phyloP scores from a whole-genome alignment of 1,140 invertebrate genomes.

The Diorhabda elongata region DNA sequence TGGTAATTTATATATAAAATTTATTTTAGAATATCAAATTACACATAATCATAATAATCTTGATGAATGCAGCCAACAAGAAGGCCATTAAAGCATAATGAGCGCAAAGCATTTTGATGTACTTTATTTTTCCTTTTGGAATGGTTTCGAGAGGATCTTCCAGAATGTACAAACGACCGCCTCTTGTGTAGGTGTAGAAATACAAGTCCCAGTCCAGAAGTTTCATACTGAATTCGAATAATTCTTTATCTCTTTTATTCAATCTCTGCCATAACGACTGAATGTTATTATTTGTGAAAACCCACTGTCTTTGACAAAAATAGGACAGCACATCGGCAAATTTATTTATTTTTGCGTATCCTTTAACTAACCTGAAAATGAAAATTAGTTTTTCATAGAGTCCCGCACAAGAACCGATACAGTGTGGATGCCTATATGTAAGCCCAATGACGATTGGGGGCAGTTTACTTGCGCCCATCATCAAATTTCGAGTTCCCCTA shows the following conservation, averaged over 20 bases:
- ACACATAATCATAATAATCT: constrained; percentile 14
- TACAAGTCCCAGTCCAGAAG: constrained; percentile 59
- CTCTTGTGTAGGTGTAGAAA: constrained; percentile 52
- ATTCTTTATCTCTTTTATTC: constrained; percentile 55
- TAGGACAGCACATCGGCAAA: constrained; percentile 67
- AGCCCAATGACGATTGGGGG: too few relatives aligned
- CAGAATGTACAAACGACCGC: constrained; percentile 54
- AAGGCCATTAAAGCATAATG: constrained; percentile 33
- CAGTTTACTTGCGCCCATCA: too few relatives aligned
- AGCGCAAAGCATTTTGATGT: constrained; percentile 30
- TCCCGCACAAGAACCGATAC: too few relatives aligned
- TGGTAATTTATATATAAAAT: not conserved
- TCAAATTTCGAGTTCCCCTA: too few relatives aligned
- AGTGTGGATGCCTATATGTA: too few relatives aligned
- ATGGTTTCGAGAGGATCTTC: constrained; percentile 57
- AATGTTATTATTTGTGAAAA: constrained; percentile 66
- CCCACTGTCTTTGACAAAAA: constrained; percentile 68
- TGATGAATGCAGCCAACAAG: constrained; percentile 24
- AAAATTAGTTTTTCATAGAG: not conserved
- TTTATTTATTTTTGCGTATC: constrained; percentile 72
- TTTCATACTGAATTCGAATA: constrained; percentile 58
- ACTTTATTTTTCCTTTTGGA: constrained; percentile 32
- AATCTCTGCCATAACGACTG: constrained; percentile 58
- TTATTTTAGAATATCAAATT: not conserved
- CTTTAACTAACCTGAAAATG: constrained; percentile 62